Evolutionary conservation across 2,888 invertebrate genomes (phyloP).

Genomic region (Pediacus dermestoides): DNA sequence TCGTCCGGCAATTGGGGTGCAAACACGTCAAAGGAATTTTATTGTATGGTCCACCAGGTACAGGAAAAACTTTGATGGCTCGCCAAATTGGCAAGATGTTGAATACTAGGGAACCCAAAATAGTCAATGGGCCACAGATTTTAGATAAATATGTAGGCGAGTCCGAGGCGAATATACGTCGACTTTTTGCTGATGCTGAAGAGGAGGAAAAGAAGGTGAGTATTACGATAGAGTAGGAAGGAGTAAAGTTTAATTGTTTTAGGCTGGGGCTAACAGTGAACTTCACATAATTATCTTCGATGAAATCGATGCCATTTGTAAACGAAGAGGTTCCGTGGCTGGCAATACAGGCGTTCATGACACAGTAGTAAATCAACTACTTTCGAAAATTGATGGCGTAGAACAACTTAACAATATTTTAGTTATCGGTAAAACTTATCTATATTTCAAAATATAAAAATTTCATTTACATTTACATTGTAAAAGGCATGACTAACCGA

Average conservation of each 20-base stretch:
- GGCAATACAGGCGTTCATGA: conserved; percentile 98
- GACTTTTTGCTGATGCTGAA: conserved; percentile 97
- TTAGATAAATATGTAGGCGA: conserved; percentile 99
- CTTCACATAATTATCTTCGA: conserved; percentile 99
- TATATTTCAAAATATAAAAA: too few species aligned
- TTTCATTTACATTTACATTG: too few species aligned
- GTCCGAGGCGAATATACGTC: conserved; percentile 94
- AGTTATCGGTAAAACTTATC: conserved; percentile 84
- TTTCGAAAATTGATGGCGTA: conserved; percentile 98
- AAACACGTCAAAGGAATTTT: conserved; percentile 96
- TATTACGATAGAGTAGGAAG: too few species aligned
- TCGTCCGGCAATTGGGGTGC: conserved; percentile 94
- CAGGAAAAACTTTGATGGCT: conserved; percentile 99
- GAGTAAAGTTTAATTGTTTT: conserved; percentile 2
- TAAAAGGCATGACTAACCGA: conserved; percentile 78
- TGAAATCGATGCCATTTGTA: conserved; percentile 99
- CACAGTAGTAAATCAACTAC: conserved; percentile 96
- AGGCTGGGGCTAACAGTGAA: conserved; percentile 87
- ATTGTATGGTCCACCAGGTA: conserved; percentile 96
- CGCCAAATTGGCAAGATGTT: conserved; percentile 98
- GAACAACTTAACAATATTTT: conserved; percentile 98
- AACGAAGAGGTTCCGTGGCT: conserved; percentile 96
- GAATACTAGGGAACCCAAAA: conserved; percentile 98
- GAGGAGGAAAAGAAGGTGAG: conserved; percentile 91
- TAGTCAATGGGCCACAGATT: conserved; percentile 98